Evolutionary conservation across 2,113 vertebrate species (phyloP), one percentile per base, ranked within the genome.

Genomic region (Trichomycterus rosablanca): DNA sequence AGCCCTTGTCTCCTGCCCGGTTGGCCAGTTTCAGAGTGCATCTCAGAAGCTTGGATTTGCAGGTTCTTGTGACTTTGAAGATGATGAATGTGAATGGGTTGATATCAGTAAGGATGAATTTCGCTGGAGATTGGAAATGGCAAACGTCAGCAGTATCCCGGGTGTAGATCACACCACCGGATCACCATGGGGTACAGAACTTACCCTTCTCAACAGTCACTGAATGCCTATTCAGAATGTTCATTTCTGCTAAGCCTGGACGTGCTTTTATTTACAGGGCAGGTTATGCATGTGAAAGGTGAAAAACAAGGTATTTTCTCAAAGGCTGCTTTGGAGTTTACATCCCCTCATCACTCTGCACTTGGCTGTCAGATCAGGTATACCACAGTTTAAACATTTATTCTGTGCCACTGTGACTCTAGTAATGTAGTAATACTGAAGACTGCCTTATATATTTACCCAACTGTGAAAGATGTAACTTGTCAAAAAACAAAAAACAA

Each of bases 51-150:
- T 12, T 51, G 22, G 11, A 55, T 51, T 23, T 56, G 9, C 53
- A 89, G 86, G 82, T 7, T 75, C 78, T 14, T 89, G 87, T 62
- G 24, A 78, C 51, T 89, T 89, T 80, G 87, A 89, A 59, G 24
- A 45, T 23, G 57, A 81, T 68, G 16, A 64, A 7, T 89, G 87
- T 35, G 81, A 83, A 4, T 89, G 87, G 87, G 78, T 39, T 2
- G 3, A 79, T 49, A 59, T 2, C 12, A 79, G 75, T 28, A 5
- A 1, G 0, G 1, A 1, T 8, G 5, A 12, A 4, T 67, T 64
- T 54, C 2, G 1, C 14, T 89, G 87, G 87, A 77, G 12, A 12
- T 12, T 76, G 42, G 70, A 83, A 63, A 78, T 71, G 72, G 87
- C 78, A 53, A 85, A 87, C 34, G 28, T 81, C 39, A 86, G 77